These are phyloP conservation scores for Sebastes alutus DNA, from an alignment of 2,797 vertebrate species.

Conservation along the genomic window DNA sequence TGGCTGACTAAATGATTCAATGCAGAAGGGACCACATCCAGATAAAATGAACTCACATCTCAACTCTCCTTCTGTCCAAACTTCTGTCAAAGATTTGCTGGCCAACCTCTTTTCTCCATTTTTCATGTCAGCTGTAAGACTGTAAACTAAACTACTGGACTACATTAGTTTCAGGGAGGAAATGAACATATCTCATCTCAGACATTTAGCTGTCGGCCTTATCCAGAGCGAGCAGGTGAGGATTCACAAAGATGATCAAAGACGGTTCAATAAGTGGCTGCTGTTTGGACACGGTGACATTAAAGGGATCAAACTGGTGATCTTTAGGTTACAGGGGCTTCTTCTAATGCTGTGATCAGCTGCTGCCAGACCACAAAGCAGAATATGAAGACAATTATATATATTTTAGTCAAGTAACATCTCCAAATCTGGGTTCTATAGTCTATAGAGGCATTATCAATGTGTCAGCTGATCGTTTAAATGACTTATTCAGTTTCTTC, in stretches of 20 bases:
- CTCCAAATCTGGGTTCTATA: neutral
- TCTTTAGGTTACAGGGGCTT: neutral
- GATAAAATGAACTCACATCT: conserved; percentile 71
- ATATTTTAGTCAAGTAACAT: conserved; percentile 16
- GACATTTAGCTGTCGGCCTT: neutral
- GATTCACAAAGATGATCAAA: neutral
- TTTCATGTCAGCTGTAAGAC: conserved; percentile 46
- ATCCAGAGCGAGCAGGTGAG: neutral
- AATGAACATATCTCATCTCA: conserved; percentile 11
- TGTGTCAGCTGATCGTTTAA: neutral
- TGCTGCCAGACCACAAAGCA: conserved; percentile 25
- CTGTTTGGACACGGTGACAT: neutral
- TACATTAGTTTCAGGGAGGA: conserved; percentile 35
- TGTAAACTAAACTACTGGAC: conserved; percentile 23
- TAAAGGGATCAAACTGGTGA: neutral
- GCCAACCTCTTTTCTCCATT: conserved; percentile 53
- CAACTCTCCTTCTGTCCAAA: conserved; percentile 64
- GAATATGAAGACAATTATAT: conserved; percentile 21
- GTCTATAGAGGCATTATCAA: neutral
- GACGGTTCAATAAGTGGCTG: neutral
- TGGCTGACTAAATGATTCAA: conserved; percentile 55
- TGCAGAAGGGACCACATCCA: conserved; percentile 63
- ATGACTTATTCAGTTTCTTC: neutral
- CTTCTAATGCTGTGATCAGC: neutral
- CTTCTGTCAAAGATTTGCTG: conserved; percentile 68